Conservation (phyloP, 2,888 invertebrate species). For the Rhingia rostrata region DNA sequence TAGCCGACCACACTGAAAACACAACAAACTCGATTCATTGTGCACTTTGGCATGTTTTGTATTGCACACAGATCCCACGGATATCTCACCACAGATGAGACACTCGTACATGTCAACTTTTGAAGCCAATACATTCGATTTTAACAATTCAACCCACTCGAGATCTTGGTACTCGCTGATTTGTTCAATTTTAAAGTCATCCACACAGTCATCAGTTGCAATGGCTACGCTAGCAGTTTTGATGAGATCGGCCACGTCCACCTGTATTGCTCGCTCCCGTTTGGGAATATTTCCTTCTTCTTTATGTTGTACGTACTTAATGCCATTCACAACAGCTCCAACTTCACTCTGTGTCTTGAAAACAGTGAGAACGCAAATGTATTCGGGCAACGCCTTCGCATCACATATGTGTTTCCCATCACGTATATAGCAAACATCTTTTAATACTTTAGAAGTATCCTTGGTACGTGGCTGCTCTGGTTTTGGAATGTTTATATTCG, state of each 20-base stretch:
- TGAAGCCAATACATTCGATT: conserved; percentile 5
- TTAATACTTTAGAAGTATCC: conserved; percentile 16
- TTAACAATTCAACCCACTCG: conserved; percentile 7
- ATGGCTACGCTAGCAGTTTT: conserved; percentile 6
- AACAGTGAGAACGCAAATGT: conserved; percentile 47
- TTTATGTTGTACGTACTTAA: conserved; percentile 27
- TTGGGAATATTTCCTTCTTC: conserved; percentile 25
- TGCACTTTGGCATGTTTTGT: conserved; percentile 38
- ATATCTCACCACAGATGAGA: conserved; percentile 57
- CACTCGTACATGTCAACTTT: conserved; percentile 54
- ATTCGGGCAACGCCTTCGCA: conserved; percentile 29
- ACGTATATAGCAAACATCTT: neutral
- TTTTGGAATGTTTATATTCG: conserved; percentile 48
- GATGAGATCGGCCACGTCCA: neutral
- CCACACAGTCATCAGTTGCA: conserved; percentile 17
- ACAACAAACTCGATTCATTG: conserved; percentile 22
- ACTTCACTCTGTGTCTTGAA: conserved; percentile 17
- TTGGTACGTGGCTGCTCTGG: neutral
- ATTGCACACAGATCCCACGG: conserved; percentile 15
- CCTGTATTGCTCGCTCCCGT: conserved; percentile 49
- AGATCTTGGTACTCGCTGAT: conserved; percentile 1
- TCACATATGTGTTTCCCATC: neutral
- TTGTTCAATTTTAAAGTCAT: conserved; percentile 18
- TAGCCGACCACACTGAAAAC: conserved; percentile 42
- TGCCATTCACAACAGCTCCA: conserved; percentile 15